Evolutionary conservation across 1,140 invertebrate species (phyloP).

Genomic region (Cheumatopsyche charites): DNA sequence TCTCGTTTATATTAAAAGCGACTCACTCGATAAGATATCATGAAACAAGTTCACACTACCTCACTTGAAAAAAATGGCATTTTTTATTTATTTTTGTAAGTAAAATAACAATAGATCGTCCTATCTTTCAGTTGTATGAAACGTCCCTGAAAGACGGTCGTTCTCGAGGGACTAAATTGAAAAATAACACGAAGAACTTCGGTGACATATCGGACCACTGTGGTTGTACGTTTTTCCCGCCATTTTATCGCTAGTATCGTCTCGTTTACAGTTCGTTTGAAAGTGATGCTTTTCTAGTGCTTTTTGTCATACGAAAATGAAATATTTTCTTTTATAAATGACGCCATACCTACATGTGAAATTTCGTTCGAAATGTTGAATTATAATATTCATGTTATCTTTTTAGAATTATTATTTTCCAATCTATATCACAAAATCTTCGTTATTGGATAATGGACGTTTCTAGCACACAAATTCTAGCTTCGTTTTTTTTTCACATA

Average conservation of each 20-base stretch:
- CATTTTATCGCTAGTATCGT: constrained; percentile 3
- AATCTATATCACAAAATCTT: too few species aligned
- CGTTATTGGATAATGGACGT: too few species aligned
- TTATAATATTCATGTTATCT: too few species aligned
- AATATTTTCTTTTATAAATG: too few species aligned
- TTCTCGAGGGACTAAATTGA: constrained; percentile 31
- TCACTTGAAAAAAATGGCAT: constrained; percentile 13
- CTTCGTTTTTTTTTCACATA: constrained; percentile 5
- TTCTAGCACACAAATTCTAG: too few species aligned
- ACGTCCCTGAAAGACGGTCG: background rate
- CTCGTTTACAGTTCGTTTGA: background rate
- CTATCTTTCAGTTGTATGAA: background rate
- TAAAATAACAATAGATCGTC: constrained; percentile 31
- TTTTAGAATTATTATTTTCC: too few species aligned
- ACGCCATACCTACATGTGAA: too few species aligned
- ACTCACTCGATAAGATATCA: background rate
- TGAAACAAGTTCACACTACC: constrained; percentile 19
- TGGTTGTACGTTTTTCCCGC: background rate
- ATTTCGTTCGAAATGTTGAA: too few species aligned
- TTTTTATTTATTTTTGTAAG: background rate
- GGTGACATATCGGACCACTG: constrained; percentile 23
- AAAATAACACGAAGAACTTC: constrained; percentile 33
- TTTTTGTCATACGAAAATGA: too few species aligned
- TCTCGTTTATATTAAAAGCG: too few species aligned
- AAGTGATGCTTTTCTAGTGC: too few species aligned